Percentiles rank a stretch among this genome's conserved stretches.
These are phyloP conservation scores for Pomatostomus ruficeps DNA, from an alignment of 2,113 vertebrate genomes.

Conservation along the genomic window DNA sequence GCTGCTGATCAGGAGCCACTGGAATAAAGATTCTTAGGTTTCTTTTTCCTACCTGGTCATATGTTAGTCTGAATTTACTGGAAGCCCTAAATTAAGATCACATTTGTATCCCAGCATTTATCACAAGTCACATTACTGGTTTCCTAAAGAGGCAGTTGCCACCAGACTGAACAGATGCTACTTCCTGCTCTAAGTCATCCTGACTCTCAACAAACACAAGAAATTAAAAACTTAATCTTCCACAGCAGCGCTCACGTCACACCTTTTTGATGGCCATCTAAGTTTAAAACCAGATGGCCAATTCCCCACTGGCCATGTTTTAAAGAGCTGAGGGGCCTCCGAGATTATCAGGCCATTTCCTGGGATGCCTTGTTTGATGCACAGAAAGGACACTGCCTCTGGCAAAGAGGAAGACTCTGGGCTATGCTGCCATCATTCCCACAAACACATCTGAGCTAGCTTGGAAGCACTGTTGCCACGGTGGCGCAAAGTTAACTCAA, in stretches of 20 bases:
- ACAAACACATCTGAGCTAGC: background rate
- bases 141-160: background rate
- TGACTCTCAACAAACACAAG: background rate
- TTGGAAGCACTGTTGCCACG: background rate
- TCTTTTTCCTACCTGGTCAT: background rate
- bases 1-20: background rate
- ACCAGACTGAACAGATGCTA: background rate
- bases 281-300: background rate
- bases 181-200: background rate
- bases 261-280: background rate
- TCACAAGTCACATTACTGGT: background rate
- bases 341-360: background rate
- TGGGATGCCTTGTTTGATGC: background rate
- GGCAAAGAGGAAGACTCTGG: background rate
- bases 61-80: background rate
- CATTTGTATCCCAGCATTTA: background rate
- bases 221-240: background rate
- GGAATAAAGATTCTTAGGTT: background rate
- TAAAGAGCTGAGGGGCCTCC: background rate
- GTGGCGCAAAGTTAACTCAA: background rate
- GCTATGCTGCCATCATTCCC: background rate
- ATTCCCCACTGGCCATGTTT: background rate
- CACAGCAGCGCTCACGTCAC: background rate
- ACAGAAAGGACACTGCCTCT: background rate
- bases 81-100: background rate